A percentile compares a stretch with the other conserved stretches of the same genome.
phyloP scores from a whole-genome alignment of 2,797 vertebrate genomes.

The Sarcophilus harrisii region DNA sequence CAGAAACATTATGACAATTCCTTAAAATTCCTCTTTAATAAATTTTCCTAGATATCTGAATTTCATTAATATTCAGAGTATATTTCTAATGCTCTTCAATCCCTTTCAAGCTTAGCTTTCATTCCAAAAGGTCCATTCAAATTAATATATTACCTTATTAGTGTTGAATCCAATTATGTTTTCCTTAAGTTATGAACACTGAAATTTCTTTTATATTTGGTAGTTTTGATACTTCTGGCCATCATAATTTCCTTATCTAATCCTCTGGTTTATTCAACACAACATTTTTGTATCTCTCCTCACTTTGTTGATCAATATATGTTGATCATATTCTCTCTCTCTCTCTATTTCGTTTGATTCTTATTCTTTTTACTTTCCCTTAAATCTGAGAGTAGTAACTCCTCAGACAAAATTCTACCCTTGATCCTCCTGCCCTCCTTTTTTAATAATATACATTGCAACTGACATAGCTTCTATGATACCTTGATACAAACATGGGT shows the following conservation, averaged over 20 bases:
- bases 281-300: neutral
- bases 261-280: neutral
- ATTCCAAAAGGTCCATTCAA: neutral
- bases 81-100: too few relatives aligned
- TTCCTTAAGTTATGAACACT: neutral
- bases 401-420: neutral
- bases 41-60: too few relatives aligned
- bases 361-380: neutral
- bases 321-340: too few relatives aligned
- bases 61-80: too few relatives aligned
- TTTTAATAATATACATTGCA: neutral
- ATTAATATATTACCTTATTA: neutral
- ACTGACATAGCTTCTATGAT: neutral
- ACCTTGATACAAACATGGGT: neutral
- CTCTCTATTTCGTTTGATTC: neutral
- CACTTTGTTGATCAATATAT: neutral
- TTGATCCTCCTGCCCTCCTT: neutral
- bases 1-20: too few relatives aligned
- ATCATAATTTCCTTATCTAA: neutral
- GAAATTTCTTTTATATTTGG: neutral
- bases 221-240: neutral
- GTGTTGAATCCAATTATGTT: neutral
- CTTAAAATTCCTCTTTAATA: too few relatives aligned
- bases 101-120: too few relatives aligned
- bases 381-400: neutral